These are phyloP conservation scores for Eupithecia vulgata DNA, from an alignment of 2,888 invertebrate species.

Conservation along the genomic window DNA sequence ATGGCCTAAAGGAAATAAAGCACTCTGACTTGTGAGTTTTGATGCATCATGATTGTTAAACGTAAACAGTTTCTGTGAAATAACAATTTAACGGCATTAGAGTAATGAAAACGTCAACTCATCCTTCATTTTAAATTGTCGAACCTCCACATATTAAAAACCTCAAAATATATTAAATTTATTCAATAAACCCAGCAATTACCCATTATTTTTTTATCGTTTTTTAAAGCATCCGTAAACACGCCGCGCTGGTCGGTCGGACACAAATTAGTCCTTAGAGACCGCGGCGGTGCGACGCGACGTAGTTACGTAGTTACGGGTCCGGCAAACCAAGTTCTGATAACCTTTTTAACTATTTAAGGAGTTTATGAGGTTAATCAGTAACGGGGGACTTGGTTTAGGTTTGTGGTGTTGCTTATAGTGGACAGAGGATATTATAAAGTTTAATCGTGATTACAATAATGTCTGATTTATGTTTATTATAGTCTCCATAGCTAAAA, in stretches of 20 bases:
- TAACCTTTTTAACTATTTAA: slow-evolving; percentile 14
- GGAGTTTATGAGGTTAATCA: neutral
- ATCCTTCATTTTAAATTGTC: neutral
- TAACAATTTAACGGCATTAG: neutral
- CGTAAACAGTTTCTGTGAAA: neutral
- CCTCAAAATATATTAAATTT: no score
- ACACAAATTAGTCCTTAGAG: slow-evolving; percentile 19
- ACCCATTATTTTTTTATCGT: slow-evolving; percentile 1
- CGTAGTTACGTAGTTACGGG: neutral
- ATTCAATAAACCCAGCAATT: neutral
- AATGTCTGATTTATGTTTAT: neutral
- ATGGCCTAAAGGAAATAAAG: no score
- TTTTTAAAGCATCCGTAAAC: slow-evolving; percentile 1
- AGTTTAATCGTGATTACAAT: neutral
- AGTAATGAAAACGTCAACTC: neutral
- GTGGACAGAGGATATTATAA: neutral
- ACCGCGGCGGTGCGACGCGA: neutral
- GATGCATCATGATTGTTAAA: no score
- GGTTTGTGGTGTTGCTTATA: neutral
- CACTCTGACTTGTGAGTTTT: no score
- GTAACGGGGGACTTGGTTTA: neutral
- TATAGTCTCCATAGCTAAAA: neutral
- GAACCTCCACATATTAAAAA: no score
- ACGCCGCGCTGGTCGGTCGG: neutral
- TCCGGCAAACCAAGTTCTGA: slow-evolving; percentile 6